Percentiles rank a stretch among this genome's conserved stretches.
Evolutionary conservation across 1,140 invertebrate genomes (phyloP).

Genomic region (Heliconius hermathena): DNA sequence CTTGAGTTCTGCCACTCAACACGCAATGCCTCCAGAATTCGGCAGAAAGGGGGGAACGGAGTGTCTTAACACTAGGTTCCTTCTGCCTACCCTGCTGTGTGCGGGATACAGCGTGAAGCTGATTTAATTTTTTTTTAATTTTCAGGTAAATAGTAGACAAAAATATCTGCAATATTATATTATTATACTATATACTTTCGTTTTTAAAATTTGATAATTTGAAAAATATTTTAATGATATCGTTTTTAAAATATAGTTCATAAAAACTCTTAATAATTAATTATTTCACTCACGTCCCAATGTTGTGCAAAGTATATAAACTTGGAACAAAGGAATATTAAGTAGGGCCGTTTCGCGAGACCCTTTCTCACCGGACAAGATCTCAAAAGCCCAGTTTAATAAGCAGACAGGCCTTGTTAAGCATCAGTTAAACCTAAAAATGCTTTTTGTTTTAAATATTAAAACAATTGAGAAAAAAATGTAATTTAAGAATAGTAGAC

Average conservation of each 20-base stretch:
- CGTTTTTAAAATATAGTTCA: neutral
- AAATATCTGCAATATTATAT: too few relatives aligned
- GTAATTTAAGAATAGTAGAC: too few relatives aligned
- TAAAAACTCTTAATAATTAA: neutral
- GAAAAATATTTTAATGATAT: neutral
- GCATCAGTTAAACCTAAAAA: neutral
- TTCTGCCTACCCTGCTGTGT: too few relatives aligned
- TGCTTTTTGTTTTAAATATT: neutral
- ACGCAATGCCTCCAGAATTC: too few relatives aligned
- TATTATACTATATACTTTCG: neutral
- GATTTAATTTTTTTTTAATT: too few relatives aligned
- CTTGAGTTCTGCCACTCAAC: too few relatives aligned
- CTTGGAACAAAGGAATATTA: slow-evolving; percentile 8
- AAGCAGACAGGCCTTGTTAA: neutral
- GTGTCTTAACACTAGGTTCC: too few relatives aligned
- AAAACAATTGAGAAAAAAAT: too few relatives aligned
- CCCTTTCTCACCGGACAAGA: neutral
- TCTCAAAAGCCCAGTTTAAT: slow-evolving; percentile 3
- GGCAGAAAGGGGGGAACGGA: too few relatives aligned
- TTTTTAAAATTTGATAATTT: neutral
- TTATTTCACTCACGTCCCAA: neutral
- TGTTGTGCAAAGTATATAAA: neutral
- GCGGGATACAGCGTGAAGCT: too few relatives aligned
- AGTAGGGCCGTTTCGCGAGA: neutral
- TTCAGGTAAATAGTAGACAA: too few relatives aligned